Evolutionary conservation across 2,888 invertebrate species (phyloP).

Genomic region (Rhodophaea formosa): DNA sequence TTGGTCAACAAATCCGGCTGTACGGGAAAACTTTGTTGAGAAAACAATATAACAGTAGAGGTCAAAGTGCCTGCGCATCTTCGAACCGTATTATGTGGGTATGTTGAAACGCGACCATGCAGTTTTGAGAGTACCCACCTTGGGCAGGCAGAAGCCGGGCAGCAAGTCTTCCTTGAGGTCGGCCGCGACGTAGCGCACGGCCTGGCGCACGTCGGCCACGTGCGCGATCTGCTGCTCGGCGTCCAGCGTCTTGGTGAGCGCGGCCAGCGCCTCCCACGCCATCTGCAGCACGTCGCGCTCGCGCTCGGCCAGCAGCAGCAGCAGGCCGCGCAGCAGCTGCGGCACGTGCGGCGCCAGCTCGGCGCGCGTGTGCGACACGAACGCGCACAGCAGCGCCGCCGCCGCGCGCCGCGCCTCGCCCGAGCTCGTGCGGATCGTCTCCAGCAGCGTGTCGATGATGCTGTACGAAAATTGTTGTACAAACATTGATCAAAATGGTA

Average conservation of each 20-base stretch:
- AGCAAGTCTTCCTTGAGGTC: slow-evolving; percentile 91
- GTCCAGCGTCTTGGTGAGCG: slow-evolving; percentile 93
- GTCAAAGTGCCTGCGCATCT: no score
- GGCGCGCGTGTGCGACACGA: slow-evolving; percentile 93
- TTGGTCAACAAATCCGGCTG: no score
- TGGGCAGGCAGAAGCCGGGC: slow-evolving; percentile 96
- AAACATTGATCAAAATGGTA: no score
- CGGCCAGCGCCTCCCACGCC: slow-evolving; percentile 94
- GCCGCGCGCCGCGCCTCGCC: slow-evolving; percentile 86
- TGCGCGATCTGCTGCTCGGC: slow-evolving; percentile 91
- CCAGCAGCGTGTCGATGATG: slow-evolving; percentile 92
- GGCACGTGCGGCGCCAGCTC: slow-evolving; percentile 94
- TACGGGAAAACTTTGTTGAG: no score
- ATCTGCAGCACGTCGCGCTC: slow-evolving; percentile 88
- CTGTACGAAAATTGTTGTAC: no score
- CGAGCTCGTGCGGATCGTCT: slow-evolving; percentile 78
- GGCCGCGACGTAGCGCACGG: slow-evolving; percentile 93
- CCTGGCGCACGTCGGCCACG: slow-evolving; percentile 94
- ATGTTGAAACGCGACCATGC: no score
- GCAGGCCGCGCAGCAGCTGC: slow-evolving; percentile 91
- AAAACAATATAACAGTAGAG: no score
- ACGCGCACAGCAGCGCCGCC: slow-evolving; percentile 93
- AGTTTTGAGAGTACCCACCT: no score
- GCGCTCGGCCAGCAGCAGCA: slow-evolving; percentile 90
- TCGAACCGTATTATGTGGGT: no score